These are phyloP conservation scores for Trichacis sp. DNA, from an alignment of 2,888 invertebrate species.

Conservation along the genomic window DNA sequence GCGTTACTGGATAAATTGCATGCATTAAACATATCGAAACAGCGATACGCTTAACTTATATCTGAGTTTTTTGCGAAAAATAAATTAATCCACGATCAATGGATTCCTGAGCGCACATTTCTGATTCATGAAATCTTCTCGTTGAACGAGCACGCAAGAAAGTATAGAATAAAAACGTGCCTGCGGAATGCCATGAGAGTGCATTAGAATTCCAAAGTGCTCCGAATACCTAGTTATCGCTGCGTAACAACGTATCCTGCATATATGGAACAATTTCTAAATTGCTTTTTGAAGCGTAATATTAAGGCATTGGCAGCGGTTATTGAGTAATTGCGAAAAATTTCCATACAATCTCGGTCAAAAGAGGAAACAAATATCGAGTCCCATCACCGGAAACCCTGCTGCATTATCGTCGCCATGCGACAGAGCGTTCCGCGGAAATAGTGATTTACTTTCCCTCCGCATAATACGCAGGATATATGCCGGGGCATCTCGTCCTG, in stretches of 20 bases:
- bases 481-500: slow-evolving; percentile 18
- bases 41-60: too few species aligned
- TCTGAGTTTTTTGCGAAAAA: too few species aligned
- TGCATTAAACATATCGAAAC: background rate
- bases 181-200: slow-evolving; percentile 44
- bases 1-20: too few species aligned
- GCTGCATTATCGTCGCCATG: slow-evolving; percentile 53
- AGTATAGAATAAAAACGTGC: slow-evolving; percentile 39
- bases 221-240: slow-evolving; percentile 60
- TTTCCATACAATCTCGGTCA: background rate
- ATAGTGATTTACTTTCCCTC: slow-evolving; percentile 65
- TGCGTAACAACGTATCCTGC: slow-evolving; percentile 40
- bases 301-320: background rate
- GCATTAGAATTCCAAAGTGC: slow-evolving; percentile 55
- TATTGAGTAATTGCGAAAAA: slow-evolving; percentile 9
- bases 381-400: slow-evolving; percentile 50
- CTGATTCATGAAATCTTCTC: background rate
- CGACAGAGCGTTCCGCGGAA: slow-evolving; percentile 58
- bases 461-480: slow-evolving; percentile 52
- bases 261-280: slow-evolving; percentile 35
- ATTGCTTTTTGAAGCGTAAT: slow-evolving; percentile 11
- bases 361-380: background rate
- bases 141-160: slow-evolving; percentile 24
- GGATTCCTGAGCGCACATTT: too few species aligned
- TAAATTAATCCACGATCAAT: too few species aligned